A percentile compares a stretch with the other conserved stretches of the same genome.
Conservation (phyloP, 1,140 invertebrate genomes). For the Platorchestia sp. region DNA sequence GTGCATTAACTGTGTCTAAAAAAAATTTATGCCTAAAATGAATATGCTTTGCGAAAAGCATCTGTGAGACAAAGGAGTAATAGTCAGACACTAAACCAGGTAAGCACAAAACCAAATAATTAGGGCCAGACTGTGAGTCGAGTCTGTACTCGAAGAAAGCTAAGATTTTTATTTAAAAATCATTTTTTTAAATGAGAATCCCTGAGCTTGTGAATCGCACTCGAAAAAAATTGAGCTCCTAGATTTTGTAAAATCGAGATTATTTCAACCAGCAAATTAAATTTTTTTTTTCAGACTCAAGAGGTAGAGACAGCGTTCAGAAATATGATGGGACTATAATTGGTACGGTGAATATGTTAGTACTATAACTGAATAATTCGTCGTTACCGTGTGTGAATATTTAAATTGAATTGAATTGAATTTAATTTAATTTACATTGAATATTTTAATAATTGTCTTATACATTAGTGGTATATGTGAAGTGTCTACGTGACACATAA, state of each 20-base stretch:
- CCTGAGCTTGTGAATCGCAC: neutral
- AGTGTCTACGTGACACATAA: too few relatives aligned
- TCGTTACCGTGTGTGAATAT: neutral
- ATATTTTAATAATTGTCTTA: too few relatives aligned
- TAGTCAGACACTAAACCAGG: neutral
- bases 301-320: neutral
- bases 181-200: too few relatives aligned
- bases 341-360: neutral
- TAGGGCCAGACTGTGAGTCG: too few relatives aligned
- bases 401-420: too few relatives aligned
- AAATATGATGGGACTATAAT: too few relatives aligned
- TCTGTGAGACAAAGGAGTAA: neutral
- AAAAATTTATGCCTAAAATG: too few relatives aligned
- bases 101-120: neutral
- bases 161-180: too few relatives aligned
- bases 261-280: neutral
- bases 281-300: neutral
- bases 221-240: neutral
- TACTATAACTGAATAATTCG: neutral
- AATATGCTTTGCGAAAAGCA: neutral
- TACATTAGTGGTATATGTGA: too few relatives aligned
- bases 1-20: neutral
- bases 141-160: neutral
- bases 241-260: neutral
- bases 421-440: too few relatives aligned